Conservation (phyloP, 2,888 invertebrate species). For the Hesperia comma region DNA sequence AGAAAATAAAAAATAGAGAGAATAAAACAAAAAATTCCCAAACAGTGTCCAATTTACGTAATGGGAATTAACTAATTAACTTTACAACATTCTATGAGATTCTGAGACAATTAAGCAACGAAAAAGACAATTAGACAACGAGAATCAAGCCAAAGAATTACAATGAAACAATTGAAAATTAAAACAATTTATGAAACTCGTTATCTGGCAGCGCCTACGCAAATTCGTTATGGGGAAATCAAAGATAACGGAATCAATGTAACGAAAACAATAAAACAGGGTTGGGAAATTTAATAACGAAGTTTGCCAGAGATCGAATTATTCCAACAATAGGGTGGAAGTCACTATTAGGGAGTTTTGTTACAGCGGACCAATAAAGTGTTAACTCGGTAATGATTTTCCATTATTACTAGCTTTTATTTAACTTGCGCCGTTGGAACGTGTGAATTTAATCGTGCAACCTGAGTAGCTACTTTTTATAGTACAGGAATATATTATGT, state of each 20-base stretch:
- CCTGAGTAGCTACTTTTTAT: too few relatives aligned
- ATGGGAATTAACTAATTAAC: conserved; percentile 8
- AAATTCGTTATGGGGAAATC: conserved; percentile 31
- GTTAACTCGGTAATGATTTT: conserved; percentile 6
- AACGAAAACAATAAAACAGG: conserved; percentile 38
- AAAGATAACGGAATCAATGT: conserved; percentile 33
- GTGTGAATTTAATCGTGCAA: too few relatives aligned
- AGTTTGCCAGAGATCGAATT: conserved; percentile 48
- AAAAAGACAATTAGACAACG: conserved; percentile 6
- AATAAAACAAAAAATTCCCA: background rate
- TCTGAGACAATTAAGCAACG: conserved; percentile 5
- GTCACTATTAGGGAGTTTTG: conserved; percentile 4
- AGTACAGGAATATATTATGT: too few relatives aligned
- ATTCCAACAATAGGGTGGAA: conserved; percentile 41
- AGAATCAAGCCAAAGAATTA: conserved; percentile 3
- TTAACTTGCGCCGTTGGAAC: too few relatives aligned
- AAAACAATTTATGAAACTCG: conserved; percentile 30
- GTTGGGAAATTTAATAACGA: conserved; percentile 47
- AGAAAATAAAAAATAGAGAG: background rate
- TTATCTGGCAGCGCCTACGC: conserved; percentile 21
- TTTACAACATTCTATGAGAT: conserved; percentile 14
- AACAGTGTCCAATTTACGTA: background rate
- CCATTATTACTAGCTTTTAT: too few relatives aligned
- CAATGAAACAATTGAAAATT: conserved; percentile 17
- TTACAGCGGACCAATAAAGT: conserved; percentile 2